A percentile compares a stretch with the other conserved stretches of the same genome.
Evolutionary conservation across 2,888 invertebrate genomes (phyloP).

Genomic region (Ceramica pisi): DNA sequence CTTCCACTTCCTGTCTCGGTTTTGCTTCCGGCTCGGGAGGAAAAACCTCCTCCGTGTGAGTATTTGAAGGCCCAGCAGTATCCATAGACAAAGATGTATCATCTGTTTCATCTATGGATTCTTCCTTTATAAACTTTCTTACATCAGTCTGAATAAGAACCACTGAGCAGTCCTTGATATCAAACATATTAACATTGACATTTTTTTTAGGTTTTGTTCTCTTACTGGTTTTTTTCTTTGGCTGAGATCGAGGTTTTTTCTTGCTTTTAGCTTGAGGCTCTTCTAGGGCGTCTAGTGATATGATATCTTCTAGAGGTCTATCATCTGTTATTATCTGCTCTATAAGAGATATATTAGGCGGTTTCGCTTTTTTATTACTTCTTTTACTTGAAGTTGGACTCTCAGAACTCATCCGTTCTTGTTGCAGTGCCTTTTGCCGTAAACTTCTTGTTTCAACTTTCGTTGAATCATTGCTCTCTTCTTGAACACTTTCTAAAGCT

Average conservation of each 20-base stretch:
- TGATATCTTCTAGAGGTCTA: slow-evolving; percentile 85
- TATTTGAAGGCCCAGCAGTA: slow-evolving; percentile 8
- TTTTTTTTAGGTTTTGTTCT: slow-evolving; percentile 62
- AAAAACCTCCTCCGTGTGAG: not conserved
- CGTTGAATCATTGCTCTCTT: slow-evolving; percentile 59
- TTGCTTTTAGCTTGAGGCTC: slow-evolving; percentile 68
- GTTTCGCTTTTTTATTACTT: slow-evolving; percentile 73
- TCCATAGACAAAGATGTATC: slow-evolving; percentile 18
- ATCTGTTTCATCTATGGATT: slow-evolving; percentile 16
- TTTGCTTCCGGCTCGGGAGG: not conserved
- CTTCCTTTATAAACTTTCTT: slow-evolving; percentile 67
- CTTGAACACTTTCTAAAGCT: slow-evolving; percentile 78
- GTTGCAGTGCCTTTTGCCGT: slow-evolving; percentile 69
- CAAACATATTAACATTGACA: slow-evolving; percentile 49
- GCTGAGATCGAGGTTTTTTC: slow-evolving; percentile 65
- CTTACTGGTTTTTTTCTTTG: slow-evolving; percentile 59
- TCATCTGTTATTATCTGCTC: slow-evolving; percentile 87
- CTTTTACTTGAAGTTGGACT: slow-evolving; percentile 74
- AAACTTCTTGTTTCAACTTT: slow-evolving; percentile 68
- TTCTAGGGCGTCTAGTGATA: slow-evolving; percentile 84
- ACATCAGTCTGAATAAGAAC: slow-evolving; percentile 76
- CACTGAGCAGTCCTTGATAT: slow-evolving; percentile 81
- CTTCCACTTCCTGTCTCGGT: slow-evolving; percentile 55
- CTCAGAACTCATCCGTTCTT: slow-evolving; percentile 71
- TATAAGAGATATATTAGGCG: slow-evolving; percentile 85